Evolutionary conservation across 2,888 invertebrate genomes (phyloP).

Genomic region (Pristionchus arcanus): DNA sequence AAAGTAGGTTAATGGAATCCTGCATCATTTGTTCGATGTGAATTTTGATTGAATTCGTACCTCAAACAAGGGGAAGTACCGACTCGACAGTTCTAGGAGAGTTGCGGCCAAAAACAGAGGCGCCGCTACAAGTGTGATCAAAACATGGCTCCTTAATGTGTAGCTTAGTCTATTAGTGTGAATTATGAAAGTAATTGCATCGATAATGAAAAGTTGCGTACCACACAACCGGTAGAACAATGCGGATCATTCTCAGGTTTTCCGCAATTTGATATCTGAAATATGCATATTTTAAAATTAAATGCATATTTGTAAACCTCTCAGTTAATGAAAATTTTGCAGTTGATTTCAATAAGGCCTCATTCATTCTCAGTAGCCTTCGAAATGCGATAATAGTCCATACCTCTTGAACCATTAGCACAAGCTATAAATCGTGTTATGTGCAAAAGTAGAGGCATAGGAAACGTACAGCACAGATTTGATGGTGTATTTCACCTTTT

Average conservation of each 20-base stretch:
- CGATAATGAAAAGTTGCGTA: background rate
- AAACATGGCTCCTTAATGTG: constrained; percentile 18
- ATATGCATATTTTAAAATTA: background rate
- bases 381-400: background rate
- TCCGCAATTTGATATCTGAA: constrained; percentile 35
- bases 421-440: background rate
- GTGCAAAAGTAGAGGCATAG: background rate
- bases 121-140: background rate
- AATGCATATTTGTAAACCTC: background rate
- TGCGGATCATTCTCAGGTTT: background rate
- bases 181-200: background rate
- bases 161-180: background rate
- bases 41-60: background rate
- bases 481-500: background rate
- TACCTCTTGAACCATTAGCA: background rate
- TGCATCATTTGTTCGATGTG: background rate
- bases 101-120: background rate
- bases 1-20: constrained; percentile 7
- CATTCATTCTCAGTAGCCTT: background rate
- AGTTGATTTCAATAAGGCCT: background rate
- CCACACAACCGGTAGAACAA: constrained; percentile 17
- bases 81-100: background rate
- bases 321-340: background rate
- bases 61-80: constrained; percentile 25
- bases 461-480: background rate